Conservation (phyloP, 2,888 invertebrate genomes). For the Macrophya alboannulata region DNA sequence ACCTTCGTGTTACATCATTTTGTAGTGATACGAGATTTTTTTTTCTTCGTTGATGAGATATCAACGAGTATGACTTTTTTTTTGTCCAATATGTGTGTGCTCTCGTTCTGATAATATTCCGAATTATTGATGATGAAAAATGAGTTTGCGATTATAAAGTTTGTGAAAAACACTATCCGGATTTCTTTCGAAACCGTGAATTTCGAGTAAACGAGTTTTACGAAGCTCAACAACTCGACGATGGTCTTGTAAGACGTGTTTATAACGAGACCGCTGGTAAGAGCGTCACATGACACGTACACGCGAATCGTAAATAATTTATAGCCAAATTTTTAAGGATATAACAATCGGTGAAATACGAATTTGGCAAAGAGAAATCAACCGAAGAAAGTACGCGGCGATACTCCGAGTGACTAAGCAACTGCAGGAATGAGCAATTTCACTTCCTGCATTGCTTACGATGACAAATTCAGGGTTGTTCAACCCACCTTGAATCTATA, state of each 20-base stretch:
- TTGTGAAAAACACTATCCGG: neutral
- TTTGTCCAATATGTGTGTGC: neutral
- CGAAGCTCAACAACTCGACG: slow-evolving; percentile 13
- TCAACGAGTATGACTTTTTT: neutral
- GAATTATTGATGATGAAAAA: neutral
- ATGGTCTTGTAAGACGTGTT: slow-evolving; percentile 21
- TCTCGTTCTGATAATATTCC: neutral
- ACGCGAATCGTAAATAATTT: slow-evolving; percentile 29
- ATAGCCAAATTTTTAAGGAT: neutral
- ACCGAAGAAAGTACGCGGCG: slow-evolving; percentile 43
- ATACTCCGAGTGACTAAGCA: slow-evolving; percentile 5
- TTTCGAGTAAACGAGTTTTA: slow-evolving; percentile 28
- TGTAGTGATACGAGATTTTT: neutral
- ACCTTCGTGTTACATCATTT: neutral
- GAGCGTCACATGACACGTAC: slow-evolving; percentile 23
- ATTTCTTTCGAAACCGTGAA: neutral
- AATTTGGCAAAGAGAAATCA: slow-evolving; percentile 51
- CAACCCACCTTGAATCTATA: neutral
- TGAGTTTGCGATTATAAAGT: neutral
- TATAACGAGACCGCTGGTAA: slow-evolving; percentile 29
- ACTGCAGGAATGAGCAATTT: neutral
- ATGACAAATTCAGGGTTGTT: neutral
- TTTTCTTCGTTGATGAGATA: neutral
- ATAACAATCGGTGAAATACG: neutral
- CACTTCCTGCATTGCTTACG: neutral